Evolutionary conservation across 2,888 invertebrate species (phyloP), one percentile per base, ranked within the genome.

Genomic region (Oeneis ivallda): DNA sequence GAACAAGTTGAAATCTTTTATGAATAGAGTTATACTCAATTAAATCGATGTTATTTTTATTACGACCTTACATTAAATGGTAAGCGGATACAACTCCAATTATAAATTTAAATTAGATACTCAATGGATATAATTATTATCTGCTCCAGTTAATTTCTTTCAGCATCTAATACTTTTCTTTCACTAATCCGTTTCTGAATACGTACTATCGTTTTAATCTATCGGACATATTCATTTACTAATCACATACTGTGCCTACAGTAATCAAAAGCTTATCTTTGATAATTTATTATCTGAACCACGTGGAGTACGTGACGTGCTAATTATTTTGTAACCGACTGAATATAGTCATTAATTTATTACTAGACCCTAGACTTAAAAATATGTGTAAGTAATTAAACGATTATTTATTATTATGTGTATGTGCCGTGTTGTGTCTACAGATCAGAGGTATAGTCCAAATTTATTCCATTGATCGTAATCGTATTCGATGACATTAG

Each of bases 201-300:
- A 19, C 41, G n/a, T n/a, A n/a, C n/a, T n/a, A n/a, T 56, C 41
- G 19, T 41, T 41, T 15, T 54, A 54, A 56, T 56, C 56, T 56
- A 54, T 37, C 54, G 5, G 17, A 54, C 39, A 13, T 56, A 15
- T 9, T 13, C 15, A 11, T 39, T 50, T 39, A 41, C 41, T 41
- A 56, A 41, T 56, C 56, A 56, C 54, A 54, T 17, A 17, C 39
- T 13, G 13, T 43, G 15, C 17, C 19, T 17, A 56, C 39, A 5
- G 39, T 56, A 41, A 15, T 41, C 39, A 17, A 56, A 56, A 19
- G 13, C 41, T 39, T 56, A 19, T 41, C 56, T 56, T 39, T 19
- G 56, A 56, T 56, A 56, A 41, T 26, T 26, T 26, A 26, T 26
- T 26, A 26, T 26, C 26, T 26, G 26, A 26, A 26, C 26, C 26